Percentiles rank a stretch among this genome's conserved stretches.
phyloP scores from a whole-genome alignment of 2,797 vertebrate species.

The Manis crassicaudata region DNA sequence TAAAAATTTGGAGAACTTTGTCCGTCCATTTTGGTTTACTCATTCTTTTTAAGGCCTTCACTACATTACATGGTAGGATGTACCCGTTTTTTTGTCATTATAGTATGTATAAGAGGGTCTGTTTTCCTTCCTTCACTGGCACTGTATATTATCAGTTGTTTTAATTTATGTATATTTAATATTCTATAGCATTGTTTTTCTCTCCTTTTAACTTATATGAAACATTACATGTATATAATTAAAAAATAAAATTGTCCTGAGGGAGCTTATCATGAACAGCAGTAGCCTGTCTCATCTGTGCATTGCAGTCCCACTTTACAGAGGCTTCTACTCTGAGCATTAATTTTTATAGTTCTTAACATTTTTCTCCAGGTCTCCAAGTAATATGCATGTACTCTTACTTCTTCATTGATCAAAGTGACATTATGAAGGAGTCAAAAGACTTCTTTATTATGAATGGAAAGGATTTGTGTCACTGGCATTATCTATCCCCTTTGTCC shows the following conservation, averaged over 20 bases:
- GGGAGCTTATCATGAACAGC: background rate
- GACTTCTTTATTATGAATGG: background rate
- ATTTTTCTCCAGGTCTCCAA: slow-evolving; percentile 31
- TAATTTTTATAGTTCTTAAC: slow-evolving; percentile 50
- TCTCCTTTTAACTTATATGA: slow-evolving; percentile 7
- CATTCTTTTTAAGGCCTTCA: background rate
- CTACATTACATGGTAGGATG: background rate
- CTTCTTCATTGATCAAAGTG: slow-evolving; percentile 54
- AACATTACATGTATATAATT: background rate
- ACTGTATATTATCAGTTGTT: slow-evolving; percentile 32
- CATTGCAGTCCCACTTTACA: background rate
- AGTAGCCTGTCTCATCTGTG: background rate
- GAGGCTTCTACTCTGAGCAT: background rate
- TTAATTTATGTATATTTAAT: slow-evolving; percentile 19
- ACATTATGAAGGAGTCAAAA: slow-evolving; percentile 48
- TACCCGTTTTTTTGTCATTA: slow-evolving; percentile 20
- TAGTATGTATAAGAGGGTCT: background rate
- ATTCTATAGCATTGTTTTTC: background rate
- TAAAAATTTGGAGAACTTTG: slow-evolving; percentile 17
- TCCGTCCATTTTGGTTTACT: background rate
- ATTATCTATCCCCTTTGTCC: background rate
- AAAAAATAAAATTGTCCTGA: background rate
- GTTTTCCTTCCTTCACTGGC: background rate
- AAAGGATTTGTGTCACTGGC: slow-evolving; percentile 22
- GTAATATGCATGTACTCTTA: background rate